Evolutionary conservation across 2,797 vertebrate species (phyloP), one percentile per base, ranked within the genome.

Genomic region (Gymnothorax reevesii): DNA sequence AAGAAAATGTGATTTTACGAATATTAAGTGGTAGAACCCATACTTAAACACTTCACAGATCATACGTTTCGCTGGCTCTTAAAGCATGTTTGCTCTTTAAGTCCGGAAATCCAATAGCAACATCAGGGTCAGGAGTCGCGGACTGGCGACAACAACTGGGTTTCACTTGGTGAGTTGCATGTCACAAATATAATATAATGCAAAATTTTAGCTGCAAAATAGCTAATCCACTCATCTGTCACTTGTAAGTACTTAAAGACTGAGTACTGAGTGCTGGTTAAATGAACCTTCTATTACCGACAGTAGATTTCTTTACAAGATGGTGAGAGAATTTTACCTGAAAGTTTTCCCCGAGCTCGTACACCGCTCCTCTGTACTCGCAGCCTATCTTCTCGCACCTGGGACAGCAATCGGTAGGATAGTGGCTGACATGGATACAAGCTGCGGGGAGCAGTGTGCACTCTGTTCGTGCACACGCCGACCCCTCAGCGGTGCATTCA

Each of bases 371-470:
- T 0, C 96, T 92, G 93, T 97, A 94, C 88, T 97, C 96, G 49
- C 97, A 97, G 60, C 97, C 97, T 87, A 97, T 96, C 90, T 93
- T 96, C 92, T 97, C 97, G 89, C 97, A 97, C 87, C 96, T 91
- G 13, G 97, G 95, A 90, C 97, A 97, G 94, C 97, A 97, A 94
- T 97, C 96, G 20, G 92, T 95, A 84, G 96, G 97, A 91, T 97
- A 97, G 92, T 96, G 96, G 93, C 96, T 97, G 86, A 97, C 96
- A 83, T 98, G 97, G 94, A 97, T 97, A 94, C 97, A 97, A 10
- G 96, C 95, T 2, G 96, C 94, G 7, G 96, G 96, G 62, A 96
- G 92, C 27, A 94, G 92, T 83, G 94, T 94, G 94, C 95, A 97
- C 88, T 96, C 94, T 0, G 96, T 96, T 90, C 94, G 92, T 84